Percentiles rank a stretch among this genome's conserved stretches.
Evolutionary conservation across 2,113 vertebrate genomes (phyloP).

Genomic region (Cyrtonyx montezumae): DNA sequence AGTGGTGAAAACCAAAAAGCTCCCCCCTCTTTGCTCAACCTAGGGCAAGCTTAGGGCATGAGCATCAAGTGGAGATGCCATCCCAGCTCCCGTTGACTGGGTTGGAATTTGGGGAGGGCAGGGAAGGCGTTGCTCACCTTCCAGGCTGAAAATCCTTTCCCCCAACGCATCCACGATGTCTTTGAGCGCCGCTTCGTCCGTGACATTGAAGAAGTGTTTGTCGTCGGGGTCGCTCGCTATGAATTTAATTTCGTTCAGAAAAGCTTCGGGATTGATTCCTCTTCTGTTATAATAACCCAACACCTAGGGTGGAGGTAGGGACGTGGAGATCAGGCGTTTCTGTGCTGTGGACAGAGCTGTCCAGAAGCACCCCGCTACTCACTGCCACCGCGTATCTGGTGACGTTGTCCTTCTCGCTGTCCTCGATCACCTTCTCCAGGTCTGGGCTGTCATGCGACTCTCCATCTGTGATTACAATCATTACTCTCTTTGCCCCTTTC

Average conservation of each 20-base stretch:
- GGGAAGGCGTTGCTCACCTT: conserved; percentile 78
- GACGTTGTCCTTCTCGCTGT: conserved; percentile 91
- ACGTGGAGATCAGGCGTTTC: fast-evolving
- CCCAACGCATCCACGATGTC: conserved; percentile 96
- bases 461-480: conserved; percentile 98
- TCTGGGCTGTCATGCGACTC: conserved; percentile 95
- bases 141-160: conserved; percentile 93
- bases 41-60: no score
- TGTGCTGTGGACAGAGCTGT: no score
- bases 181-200: conserved; percentile 92
- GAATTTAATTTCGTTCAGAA: conserved; percentile 93
- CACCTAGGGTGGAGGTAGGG: conserved; percentile 78
- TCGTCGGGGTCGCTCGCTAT: conserved; percentile 96
- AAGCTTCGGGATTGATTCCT: conserved; percentile 92
- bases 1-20: neutral
- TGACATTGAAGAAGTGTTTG: conserved; percentile 95
- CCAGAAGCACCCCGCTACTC: conserved; percentile 34
- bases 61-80: neutral
- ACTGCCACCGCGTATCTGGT: conserved; percentile 96
- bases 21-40: neutral
- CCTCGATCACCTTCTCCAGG: conserved; percentile 86
- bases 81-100: neutral
- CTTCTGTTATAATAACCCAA: conserved; percentile 95
- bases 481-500: conserved; percentile 93
- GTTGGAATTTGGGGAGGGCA: neutral